Evolutionary conservation across 2,888 invertebrate genomes (phyloP).

Genomic region (Dastarcus helophoroides): DNA sequence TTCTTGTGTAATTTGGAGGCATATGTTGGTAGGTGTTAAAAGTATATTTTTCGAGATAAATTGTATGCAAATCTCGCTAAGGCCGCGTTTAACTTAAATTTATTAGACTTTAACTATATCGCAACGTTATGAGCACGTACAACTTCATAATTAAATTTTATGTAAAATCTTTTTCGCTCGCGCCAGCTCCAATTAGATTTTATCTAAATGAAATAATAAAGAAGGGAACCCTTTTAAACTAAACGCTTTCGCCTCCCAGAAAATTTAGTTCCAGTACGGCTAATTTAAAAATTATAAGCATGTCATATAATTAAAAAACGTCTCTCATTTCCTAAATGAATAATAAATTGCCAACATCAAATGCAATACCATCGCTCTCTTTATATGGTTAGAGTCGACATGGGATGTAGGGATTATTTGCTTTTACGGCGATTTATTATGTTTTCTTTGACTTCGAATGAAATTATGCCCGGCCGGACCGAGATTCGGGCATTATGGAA

Average conservation of each 20-base stretch:
- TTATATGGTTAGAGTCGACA: slow-evolving; percentile 22
- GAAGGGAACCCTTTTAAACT: slow-evolving; percentile 17
- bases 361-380: slow-evolving; percentile 24
- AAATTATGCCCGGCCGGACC: slow-evolving; percentile 27
- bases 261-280: slow-evolving; percentile 24
- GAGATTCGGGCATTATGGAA: slow-evolving; percentile 28
- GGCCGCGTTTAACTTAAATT: no score
- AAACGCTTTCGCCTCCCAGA: slow-evolving; percentile 19
- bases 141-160: slow-evolving; percentile 20
- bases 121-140: no score
- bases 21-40: no score
- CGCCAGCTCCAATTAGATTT: slow-evolving; percentile 22
- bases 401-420: slow-evolving; percentile 18
- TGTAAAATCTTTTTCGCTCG: slow-evolving; percentile 21
- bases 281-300: slow-evolving; percentile 32
- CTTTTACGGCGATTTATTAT: slow-evolving; percentile 30
- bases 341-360: slow-evolving; percentile 31
- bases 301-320: slow-evolving; percentile 31
- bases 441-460: slow-evolving; percentile 28
- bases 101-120: no score
- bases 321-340: slow-evolving; percentile 29
- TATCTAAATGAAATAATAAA: slow-evolving; percentile 24
- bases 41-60: no score
- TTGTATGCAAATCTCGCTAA: no score
- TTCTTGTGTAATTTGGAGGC: no score